phyloP scores from a whole-genome alignment of 2,797 vertebrate species.

The Poliocrania exsul region DNA sequence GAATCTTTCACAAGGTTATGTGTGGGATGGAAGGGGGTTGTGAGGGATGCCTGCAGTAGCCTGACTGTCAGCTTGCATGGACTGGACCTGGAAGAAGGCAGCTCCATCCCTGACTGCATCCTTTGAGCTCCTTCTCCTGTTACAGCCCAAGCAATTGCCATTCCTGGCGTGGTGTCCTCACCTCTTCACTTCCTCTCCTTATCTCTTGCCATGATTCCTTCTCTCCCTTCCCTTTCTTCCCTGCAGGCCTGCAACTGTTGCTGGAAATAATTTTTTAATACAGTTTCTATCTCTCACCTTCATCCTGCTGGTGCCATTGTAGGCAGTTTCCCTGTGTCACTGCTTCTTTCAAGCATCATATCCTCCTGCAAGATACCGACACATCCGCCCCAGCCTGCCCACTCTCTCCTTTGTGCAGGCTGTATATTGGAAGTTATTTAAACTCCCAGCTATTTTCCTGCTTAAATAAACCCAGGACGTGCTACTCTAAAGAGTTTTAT shows the following conservation, averaged over 20 bases:
- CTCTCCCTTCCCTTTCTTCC: background rate
- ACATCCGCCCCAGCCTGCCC: background rate
- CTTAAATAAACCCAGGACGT: slow-evolving; percentile 19
- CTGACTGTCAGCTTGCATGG: rapidly evolving
- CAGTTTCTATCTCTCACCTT: background rate
- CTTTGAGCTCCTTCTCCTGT: background rate
- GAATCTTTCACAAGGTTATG: background rate
- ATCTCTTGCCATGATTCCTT: background rate
- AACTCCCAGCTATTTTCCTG: slow-evolving; percentile 44
- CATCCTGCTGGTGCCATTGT: slow-evolving; percentile 3
- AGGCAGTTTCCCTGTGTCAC: slow-evolving; percentile 17
- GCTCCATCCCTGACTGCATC: rapidly evolving
- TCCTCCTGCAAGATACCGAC: background rate
- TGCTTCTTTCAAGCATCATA: slow-evolving; percentile 39
- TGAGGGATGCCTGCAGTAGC: background rate
- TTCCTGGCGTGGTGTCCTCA: rapidly evolving
- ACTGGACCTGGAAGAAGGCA: background rate
- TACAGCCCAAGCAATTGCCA: background rate
- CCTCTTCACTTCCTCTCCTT: background rate
- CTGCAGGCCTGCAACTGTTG: background rate
- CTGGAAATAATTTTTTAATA: background rate
- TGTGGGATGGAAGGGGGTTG: background rate
- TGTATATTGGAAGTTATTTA: slow-evolving; percentile 47
- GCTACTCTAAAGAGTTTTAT: slow-evolving; percentile 11
- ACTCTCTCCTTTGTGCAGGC: slow-evolving; percentile 33